Evolutionary conservation across 2,888 invertebrate genomes (phyloP), one percentile per base, ranked within the genome.

Genomic region (Didymodactylos carnosus): DNA sequence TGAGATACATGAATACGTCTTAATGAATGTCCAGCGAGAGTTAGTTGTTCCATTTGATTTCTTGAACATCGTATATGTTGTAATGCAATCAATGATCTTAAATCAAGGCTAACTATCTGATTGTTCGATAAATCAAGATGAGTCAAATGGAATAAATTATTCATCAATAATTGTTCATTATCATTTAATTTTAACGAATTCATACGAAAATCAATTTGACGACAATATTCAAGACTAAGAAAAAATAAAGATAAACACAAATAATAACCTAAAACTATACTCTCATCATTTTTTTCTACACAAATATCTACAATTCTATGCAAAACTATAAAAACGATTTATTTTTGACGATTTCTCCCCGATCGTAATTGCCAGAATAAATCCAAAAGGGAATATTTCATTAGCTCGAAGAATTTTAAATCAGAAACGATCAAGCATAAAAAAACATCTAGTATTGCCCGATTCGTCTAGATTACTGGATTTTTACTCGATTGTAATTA

Each of bases 61-160:
- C 84, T 79, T 75, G 84, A 82, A 78, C 83, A 84, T 77, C 82
- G 82, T 40, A 84, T 77, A 76, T 83, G 82, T 78, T 84, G 81
- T 77, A 84, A 77, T 40, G 79, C 79, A 62, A 80, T 78, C 19
- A 84, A 75, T 51, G 81, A 78, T 27, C 83, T 79, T 39, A 84
- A 78, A 78, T 84, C 84, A 41, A 84, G 14, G 29, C 27, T 23
- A 14, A 40, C 23, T 39, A 79, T 78, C 29, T 35, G 62, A 77
- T 84, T 84, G 77, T 84, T 84, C 7, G 84, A 77, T 39, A 84
- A 78, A 78, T 84, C 84, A 62, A 84, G 76, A 77, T 84, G 83
- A 8, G 83, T 82, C 75, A 83, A 78, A 71, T 80, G 78, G 70
- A 82, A 81, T 53, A 83, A 78, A 46, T 78, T 78, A 53, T 80